Evolutionary conservation across 2,797 vertebrate species (phyloP).

Genomic region (Netta rufina): DNA sequence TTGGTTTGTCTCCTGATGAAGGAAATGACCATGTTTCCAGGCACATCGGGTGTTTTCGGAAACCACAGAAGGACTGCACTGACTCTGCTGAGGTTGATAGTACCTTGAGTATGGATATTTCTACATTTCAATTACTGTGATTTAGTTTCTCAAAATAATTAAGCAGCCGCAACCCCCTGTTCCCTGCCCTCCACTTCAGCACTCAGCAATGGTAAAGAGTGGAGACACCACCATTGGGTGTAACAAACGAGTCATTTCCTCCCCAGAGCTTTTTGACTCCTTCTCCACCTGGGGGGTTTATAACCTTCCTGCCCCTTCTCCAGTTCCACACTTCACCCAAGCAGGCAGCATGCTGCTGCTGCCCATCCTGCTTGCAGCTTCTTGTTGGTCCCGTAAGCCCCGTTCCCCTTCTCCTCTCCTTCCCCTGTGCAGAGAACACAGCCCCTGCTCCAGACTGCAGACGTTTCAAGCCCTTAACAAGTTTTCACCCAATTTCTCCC

Average conservation of each 20-base stretch:
- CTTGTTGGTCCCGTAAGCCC: not conserved
- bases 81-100: too few species aligned
- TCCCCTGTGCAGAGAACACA: fast-evolving
- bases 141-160: too few species aligned
- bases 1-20: too few species aligned
- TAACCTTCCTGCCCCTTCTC: not conserved
- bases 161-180: too few species aligned
- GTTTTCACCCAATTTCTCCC: not conserved
- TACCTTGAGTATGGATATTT: too few species aligned
- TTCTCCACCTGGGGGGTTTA: not conserved
- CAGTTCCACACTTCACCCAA: not conserved
- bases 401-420: not conserved
- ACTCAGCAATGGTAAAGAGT: too few species aligned
- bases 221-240: not conserved
- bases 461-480: not conserved
- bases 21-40: too few species aligned
- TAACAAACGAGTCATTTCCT: not conserved
- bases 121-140: too few species aligned
- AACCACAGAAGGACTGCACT: too few species aligned
- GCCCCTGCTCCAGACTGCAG: not conserved
- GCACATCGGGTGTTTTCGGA: too few species aligned
- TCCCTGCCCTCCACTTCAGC: too few species aligned
- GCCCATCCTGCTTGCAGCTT: not conserved
- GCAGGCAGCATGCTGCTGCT: not conserved
- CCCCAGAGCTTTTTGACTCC: not conserved